phyloP scores from a whole-genome alignment of 2,888 invertebrate species.

The Notodonta ziczac region DNA sequence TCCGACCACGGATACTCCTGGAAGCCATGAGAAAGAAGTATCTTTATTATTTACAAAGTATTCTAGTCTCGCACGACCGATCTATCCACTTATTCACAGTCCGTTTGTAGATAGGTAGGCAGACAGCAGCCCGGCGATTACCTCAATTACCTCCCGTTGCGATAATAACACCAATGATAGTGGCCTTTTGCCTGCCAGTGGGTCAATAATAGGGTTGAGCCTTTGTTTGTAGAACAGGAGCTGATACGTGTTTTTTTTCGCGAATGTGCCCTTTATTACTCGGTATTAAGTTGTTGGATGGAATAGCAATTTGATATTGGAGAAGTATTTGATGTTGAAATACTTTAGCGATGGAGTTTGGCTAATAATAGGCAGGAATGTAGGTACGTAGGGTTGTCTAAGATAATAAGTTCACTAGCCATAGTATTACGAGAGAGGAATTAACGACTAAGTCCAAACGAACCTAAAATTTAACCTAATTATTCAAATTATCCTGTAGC shows the following conservation, averaged over 20 bases:
- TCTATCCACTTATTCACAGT: conserved; percentile 5
- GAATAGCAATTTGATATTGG: conserved; percentile 1
- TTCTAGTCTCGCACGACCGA: background rate
- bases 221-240: conserved; percentile 25
- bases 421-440: too few species aligned
- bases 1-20: too few species aligned
- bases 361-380: too few species aligned
- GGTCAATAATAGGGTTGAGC: conserved; percentile 39
- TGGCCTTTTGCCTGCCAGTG: conserved; percentile 40
- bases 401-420: too few species aligned
- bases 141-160: conserved; percentile 49
- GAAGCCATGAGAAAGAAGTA: background rate
- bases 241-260: conserved; percentile 9
- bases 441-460: too few species aligned
- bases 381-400: too few species aligned
- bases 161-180: conserved; percentile 46
- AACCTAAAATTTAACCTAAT: too few species aligned
- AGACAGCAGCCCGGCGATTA: conserved; percentile 39
- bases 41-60: background rate
- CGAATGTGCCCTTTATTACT: background rate
- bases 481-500: too few species aligned
- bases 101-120: conserved; percentile 26
- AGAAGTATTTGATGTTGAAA: background rate
- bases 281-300: conserved; percentile 1
- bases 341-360: background rate